Evolutionary conservation across 2,888 invertebrate genomes (phyloP).

Genomic region (Acholoe squamosa): DNA sequence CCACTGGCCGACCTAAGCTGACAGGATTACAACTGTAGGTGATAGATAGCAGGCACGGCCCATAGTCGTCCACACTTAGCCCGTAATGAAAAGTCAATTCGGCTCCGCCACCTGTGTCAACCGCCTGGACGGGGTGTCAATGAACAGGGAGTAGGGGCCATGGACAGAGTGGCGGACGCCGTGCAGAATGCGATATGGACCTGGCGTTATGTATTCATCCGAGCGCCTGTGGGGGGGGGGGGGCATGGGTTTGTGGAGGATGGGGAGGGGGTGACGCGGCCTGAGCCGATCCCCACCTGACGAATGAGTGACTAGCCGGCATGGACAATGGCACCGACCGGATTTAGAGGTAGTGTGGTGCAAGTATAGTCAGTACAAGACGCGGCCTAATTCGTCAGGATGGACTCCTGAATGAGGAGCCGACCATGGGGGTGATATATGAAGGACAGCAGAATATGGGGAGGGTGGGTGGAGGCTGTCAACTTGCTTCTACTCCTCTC

Average conservation of each 20-base stretch:
- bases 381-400: slow-evolving; percentile 12
- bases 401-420: slow-evolving; percentile 3
- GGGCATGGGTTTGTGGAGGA: not conserved
- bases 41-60: slow-evolving; percentile 21
- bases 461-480: not conserved
- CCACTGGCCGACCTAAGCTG: not conserved
- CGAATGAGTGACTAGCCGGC: slow-evolving; percentile 30
- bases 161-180: not conserved
- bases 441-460: not conserved
- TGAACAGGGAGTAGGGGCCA: not conserved
- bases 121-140: not conserved
- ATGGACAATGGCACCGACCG: slow-evolving; percentile 11
- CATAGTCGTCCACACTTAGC: slow-evolving; percentile 36
- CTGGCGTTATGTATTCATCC: slow-evolving; percentile 16
- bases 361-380: slow-evolving; percentile 32
- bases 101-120: slow-evolving; percentile 41
- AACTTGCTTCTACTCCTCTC: not conserved
- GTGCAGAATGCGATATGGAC: slow-evolving; percentile 7
- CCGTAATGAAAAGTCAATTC: slow-evolving; percentile 44
- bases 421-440: not conserved
- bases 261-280: not conserved
- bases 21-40: slow-evolving; percentile 30
- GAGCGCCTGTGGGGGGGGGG: not conserved
- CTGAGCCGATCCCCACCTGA: slow-evolving; percentile 18
- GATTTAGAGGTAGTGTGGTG: slow-evolving; percentile 11